Evolutionary conservation across 2,113 vertebrate species (phyloP).

Genomic region (Mobula birostris): DNA sequence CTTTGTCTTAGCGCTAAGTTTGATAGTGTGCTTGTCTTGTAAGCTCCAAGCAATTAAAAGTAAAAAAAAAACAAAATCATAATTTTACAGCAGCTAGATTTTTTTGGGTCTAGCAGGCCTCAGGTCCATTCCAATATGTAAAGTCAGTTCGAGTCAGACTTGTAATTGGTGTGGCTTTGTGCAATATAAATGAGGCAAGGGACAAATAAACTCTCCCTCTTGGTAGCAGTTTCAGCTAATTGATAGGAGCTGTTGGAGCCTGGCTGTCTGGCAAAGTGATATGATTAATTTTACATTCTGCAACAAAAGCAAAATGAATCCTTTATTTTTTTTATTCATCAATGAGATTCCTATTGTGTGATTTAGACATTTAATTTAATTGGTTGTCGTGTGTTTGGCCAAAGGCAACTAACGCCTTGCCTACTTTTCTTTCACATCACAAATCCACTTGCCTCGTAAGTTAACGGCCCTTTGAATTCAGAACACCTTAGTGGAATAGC

Average conservation of each 20-base stretch:
- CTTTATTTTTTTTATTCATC: background rate
- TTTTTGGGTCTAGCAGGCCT: background rate
- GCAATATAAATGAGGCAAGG: background rate
- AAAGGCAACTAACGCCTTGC: background rate
- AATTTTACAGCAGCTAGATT: background rate
- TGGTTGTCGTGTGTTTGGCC: slow-evolving; percentile 4
- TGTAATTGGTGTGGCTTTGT: background rate
- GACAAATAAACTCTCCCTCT: background rate
- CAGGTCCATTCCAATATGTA: background rate
- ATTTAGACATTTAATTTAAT: slow-evolving; percentile 11
- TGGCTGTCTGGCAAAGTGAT: slow-evolving; percentile 8
- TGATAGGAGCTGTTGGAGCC: background rate
- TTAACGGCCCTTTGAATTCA: slow-evolving; percentile 1
- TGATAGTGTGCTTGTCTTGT: background rate
- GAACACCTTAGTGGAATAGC: background rate
- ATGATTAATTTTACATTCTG: background rate
- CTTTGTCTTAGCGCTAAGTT: background rate
- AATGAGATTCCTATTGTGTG: background rate
- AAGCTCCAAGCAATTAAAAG: background rate
- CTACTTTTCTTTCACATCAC: background rate
- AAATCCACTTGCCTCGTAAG: background rate
- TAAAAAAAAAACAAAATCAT: background rate
- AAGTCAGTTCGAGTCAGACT: background rate
- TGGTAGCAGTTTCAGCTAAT: background rate
- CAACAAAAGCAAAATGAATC: slow-evolving; percentile 25